A percentile compares a stretch with the other conserved stretches of the same genome.
Conservation (phyloP, 2,113 vertebrate genomes). For the Epinephelus moara region DNA sequence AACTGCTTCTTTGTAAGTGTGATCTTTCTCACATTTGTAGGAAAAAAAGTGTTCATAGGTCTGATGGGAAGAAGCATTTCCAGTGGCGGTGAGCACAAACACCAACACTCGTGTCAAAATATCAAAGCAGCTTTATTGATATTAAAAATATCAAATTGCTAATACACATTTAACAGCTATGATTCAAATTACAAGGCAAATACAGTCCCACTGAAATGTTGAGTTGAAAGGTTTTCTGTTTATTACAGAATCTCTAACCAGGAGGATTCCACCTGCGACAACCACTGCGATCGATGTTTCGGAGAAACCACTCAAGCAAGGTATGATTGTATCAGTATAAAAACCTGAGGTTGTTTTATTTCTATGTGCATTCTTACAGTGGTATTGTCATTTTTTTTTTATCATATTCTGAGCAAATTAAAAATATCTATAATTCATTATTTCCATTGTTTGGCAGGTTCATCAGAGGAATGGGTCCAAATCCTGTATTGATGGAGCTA, state of each 20-base stretch:
- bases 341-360: conserved; percentile 76
- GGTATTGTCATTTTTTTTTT: conserved; percentile 27
- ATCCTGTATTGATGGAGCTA: conserved; percentile 72
- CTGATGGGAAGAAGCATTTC: conserved; percentile 82
- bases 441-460: conserved; percentile 74
- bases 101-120: conserved; percentile 42
- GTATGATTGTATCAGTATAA: conserved; percentile 68
- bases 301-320: conserved; percentile 72
- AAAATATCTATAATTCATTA: conserved; percentile 32
- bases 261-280: conserved; percentile 47
- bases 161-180: conserved; percentile 50
- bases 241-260: conserved; percentile 68
- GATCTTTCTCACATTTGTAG: conserved; percentile 51
- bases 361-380: conserved; percentile 68
- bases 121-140: conserved; percentile 72
- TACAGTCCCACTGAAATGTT: conserved; percentile 29
- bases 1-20: background rate
- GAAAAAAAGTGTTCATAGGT: conserved; percentile 79
- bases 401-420: conserved; percentile 26
- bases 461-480: conserved; percentile 77
- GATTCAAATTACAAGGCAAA: conserved; percentile 49
- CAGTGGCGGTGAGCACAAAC: conserved; percentile 68
- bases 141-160: conserved; percentile 63
- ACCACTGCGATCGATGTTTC: conserved; percentile 51
- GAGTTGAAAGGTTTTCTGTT: conserved; percentile 29